These are phyloP conservation scores for Hofmannophila pseudospretella DNA, from an alignment of 2,888 invertebrate genomes.

Conservation along the genomic window DNA sequence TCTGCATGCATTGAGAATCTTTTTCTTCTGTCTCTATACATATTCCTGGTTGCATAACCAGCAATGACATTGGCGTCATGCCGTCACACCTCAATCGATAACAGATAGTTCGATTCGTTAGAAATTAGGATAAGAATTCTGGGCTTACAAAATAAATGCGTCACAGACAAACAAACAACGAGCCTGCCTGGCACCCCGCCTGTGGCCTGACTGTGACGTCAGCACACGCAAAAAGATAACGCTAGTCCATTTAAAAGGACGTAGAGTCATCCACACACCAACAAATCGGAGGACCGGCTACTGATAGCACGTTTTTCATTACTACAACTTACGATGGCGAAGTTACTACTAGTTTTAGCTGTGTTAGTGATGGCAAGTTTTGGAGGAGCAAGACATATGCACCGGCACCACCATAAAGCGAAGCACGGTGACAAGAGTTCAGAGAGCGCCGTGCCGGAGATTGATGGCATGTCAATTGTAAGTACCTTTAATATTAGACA, in stretches of 20 bases:
- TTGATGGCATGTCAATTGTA: slow-evolving; percentile 36
- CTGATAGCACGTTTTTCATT: neutral
- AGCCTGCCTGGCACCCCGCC: slow-evolving; percentile 28
- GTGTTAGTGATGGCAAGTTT: slow-evolving; percentile 19
- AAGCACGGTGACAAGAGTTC: slow-evolving; percentile 13
- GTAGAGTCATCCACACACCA: slow-evolving; percentile 19
- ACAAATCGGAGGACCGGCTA: slow-evolving; percentile 18
- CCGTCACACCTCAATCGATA: no score
- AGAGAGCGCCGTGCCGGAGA: slow-evolving; percentile 16
- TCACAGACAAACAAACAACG: slow-evolving; percentile 19
- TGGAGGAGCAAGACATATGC: slow-evolving; percentile 36
- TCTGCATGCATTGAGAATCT: no score
- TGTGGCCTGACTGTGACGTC: slow-evolving; percentile 27
- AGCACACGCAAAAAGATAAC: slow-evolving; percentile 30
- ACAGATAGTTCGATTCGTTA: no score
- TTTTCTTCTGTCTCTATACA: no score
- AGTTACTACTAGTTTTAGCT: slow-evolving; percentile 20
- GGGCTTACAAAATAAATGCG: slow-evolving; percentile 8
- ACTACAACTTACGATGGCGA: slow-evolving; percentile 20
- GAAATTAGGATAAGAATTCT: no score
- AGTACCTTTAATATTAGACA: slow-evolving; percentile 19
- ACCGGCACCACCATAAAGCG: slow-evolving; percentile 24
- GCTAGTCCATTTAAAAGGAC: slow-evolving; percentile 39
- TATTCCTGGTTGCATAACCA: no score
- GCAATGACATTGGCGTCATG: no score